Base-by-base conservation (phyloP, 2,888 invertebrate genomes). In the Nemapogon koenigi region DNA sequence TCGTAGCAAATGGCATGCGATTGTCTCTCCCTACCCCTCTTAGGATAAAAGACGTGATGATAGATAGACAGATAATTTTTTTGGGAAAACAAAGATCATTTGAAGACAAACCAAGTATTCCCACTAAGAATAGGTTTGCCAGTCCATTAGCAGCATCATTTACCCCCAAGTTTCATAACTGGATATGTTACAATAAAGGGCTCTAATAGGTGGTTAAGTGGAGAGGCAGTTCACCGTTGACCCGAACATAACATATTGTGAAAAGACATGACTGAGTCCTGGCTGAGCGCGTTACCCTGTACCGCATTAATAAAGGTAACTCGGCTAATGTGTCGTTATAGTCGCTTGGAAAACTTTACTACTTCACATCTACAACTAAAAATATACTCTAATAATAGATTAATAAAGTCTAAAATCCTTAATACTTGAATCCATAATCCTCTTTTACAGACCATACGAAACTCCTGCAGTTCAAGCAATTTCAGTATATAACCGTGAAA, bases 281-380 rank as follows among this genome's bases (percentile, higher is more conserved):
- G 25, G 22, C 49, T 58, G 59, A 70, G 65, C 62, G 60, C 58
- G 53, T 59, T 65, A 57, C 62, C 66, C 59, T 71, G 72, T 70
- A 65, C 59, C 64, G 54, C 68, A 72, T 72, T 72, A 69, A 69
- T 72, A 72, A 70, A 73, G 69, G 72, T 71, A 69, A 71, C n/a
- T n/a, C n/a, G n/a, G n/a, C n/a, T n/a, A n/a, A 64, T 60, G 65
- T 59, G 62, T 58, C 62, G 60, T 57, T 65, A 16, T 32, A 11
- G 18, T 16, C 6, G 10, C 6, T 7, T 22, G 22, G 16, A 32
- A 32, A 32, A 32, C 16, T 26, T 31, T 31, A 16, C 31, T 2
- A 16, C 31, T 16, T 31, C 31, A 31, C 3, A 15, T 10, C 10
- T 4, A 30, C 30, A 30, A 11, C 4, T n/a, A 31, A 31, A 14